phyloP scores from a whole-genome alignment of 2,888 invertebrate genomes.

The Plutella xylostella region DNA sequence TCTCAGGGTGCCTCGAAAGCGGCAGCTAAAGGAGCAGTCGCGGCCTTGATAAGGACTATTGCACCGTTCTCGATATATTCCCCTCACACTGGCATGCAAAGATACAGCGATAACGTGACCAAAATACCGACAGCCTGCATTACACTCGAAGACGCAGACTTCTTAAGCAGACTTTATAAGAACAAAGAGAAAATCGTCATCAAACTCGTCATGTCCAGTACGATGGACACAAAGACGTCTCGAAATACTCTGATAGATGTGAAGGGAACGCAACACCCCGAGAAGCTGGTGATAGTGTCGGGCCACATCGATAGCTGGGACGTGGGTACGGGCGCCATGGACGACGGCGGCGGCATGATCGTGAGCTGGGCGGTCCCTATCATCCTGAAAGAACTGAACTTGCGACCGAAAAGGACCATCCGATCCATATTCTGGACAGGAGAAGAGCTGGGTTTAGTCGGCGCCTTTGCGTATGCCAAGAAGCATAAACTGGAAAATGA shows the following conservation, averaged over 20 bases:
- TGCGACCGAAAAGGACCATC: slow-evolving; percentile 78
- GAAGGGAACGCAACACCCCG: slow-evolving; percentile 54
- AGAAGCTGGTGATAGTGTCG: slow-evolving; percentile 77
- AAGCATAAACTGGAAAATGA: slow-evolving; percentile 65
- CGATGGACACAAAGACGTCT: slow-evolving; percentile 67
- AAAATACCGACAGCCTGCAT: slow-evolving; percentile 82
- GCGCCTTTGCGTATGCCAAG: slow-evolving; percentile 74
- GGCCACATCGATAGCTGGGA: slow-evolving; percentile 92
- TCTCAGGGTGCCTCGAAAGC: slow-evolving; percentile 75
- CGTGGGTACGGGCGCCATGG: slow-evolving; percentile 89
- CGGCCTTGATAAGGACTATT: slow-evolving; percentile 79
- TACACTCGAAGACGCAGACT: slow-evolving; percentile 81
- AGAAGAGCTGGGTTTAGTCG: slow-evolving; percentile 80
- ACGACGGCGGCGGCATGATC: slow-evolving; percentile 85
- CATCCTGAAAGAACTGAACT: slow-evolving; percentile 72
- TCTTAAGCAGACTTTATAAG: slow-evolving; percentile 73
- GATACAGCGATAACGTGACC: slow-evolving; percentile 66
- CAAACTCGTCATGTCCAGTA: slow-evolving; percentile 76
- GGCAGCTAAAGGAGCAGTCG: slow-evolving; percentile 79
- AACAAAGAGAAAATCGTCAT: slow-evolving; percentile 59
- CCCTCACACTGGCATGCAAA: slow-evolving; percentile 82
- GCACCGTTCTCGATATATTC: slow-evolving; percentile 82
- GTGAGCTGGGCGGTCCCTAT: slow-evolving; percentile 82
- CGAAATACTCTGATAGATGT: slow-evolving; percentile 82
- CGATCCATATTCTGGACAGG: slow-evolving; percentile 84